Percentiles rank a stretch among this genome's conserved stretches.
Evolutionary conservation across 2,113 vertebrate genomes (phyloP).

Genomic region (Charadrius vociferus): DNA sequence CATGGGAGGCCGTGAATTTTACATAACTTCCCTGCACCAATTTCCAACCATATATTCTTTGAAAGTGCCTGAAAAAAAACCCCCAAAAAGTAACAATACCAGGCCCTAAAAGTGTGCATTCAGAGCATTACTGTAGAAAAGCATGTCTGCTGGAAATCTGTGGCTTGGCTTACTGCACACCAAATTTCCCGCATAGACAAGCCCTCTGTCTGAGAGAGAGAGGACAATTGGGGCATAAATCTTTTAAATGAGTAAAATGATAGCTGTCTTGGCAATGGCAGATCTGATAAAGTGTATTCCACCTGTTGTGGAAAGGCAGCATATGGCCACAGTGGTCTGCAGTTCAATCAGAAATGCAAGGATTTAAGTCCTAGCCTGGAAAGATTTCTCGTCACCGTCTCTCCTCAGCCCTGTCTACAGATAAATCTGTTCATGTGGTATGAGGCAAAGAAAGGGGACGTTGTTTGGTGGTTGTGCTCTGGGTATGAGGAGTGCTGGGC

Average conservation of each 20-base stretch:
- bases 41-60: neutral
- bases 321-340: conserved; percentile 49
- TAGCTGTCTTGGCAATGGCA: conserved; percentile 51
- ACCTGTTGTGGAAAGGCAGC: conserved; percentile 58
- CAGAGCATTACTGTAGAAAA: neutral
- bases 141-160: neutral
- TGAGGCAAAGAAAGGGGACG: neutral
- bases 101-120: neutral
- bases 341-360: conserved; percentile 33
- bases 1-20: neutral
- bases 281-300: conserved; percentile 53
- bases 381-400: conserved; percentile 12
- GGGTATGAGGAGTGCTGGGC: neutral
- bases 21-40: neutral
- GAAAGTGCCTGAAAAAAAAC: neutral
- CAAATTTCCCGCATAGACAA: conserved; percentile 31
- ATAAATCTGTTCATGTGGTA: neutral
- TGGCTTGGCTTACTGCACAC: conserved; percentile 14
- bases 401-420: neutral
- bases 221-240: conserved; percentile 52
- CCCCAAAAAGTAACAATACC: neutral
- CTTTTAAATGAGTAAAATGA: conserved; percentile 60
- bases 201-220: neutral
- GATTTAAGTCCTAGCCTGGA: conserved; percentile 5
- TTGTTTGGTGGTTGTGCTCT: neutral